Conservation (phyloP, 1,140 invertebrate species). For the Linepithema humile region DNA sequence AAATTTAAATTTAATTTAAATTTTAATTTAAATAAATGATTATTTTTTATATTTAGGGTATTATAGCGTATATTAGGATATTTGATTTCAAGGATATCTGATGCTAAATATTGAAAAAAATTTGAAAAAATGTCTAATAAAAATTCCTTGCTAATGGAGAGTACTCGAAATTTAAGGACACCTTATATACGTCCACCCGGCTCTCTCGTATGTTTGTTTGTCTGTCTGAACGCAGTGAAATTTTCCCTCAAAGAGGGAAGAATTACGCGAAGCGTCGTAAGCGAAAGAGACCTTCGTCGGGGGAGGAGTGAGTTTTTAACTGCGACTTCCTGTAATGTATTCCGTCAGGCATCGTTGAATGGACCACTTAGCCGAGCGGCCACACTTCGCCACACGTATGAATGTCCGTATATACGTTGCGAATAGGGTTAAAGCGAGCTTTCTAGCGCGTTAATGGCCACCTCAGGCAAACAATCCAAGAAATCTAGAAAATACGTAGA, state of each 20-base stretch:
- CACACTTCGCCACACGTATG: slow-evolving; percentile 21
- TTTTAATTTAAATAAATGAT: too few relatives aligned
- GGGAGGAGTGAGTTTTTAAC: slow-evolving; percentile 72
- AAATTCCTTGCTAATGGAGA: too few relatives aligned
- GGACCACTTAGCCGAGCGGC: slow-evolving; percentile 76
- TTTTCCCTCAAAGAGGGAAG: background rate
- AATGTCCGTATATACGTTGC: slow-evolving; percentile 6
- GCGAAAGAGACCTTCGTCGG: slow-evolving; percentile 14
- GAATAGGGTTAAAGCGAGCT: slow-evolving; percentile 35
- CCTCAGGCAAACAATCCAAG: background rate
- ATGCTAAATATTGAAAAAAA: background rate
- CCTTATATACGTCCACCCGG: background rate
- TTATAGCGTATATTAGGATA: too few relatives aligned
- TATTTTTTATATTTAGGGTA: too few relatives aligned
- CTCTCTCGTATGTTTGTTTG: background rate
- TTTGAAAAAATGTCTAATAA: background rate
- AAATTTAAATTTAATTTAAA: too few relatives aligned
- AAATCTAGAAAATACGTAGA: background rate
- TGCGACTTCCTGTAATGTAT: slow-evolving; percentile 79
- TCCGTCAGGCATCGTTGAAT: slow-evolving; percentile 76
- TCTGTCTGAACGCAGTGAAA: background rate
- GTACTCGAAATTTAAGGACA: background rate
- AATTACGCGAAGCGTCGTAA: background rate
- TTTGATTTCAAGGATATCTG: too few relatives aligned
- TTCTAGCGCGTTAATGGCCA: slow-evolving; percentile 65